Conservation (phyloP, 2,797 vertebrate genomes). For the Hypotaenidia philippensis region DNA sequence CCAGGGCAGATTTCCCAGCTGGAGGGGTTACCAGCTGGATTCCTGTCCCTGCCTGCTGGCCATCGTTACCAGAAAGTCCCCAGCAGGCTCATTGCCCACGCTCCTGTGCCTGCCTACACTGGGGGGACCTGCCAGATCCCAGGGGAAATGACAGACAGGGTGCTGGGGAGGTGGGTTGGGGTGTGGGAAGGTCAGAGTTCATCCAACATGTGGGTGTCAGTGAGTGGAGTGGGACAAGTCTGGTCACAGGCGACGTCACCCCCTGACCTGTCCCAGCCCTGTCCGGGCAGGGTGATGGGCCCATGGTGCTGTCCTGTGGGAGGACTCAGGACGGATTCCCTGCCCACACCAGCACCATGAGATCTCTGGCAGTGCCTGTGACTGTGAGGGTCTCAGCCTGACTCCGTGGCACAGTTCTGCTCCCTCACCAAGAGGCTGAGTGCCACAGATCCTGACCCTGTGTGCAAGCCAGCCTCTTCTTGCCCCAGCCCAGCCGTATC, state of each 20-base stretch:
- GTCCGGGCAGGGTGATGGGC: fast-evolving
- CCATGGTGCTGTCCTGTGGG: fast-evolving
- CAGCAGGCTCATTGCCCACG: not conserved
- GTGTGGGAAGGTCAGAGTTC: not conserved
- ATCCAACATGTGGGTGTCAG: not conserved
- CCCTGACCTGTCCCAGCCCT: not conserved
- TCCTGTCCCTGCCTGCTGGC: not conserved
- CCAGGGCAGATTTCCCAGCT: not conserved
- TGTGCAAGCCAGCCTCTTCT: not conserved
- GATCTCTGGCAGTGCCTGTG: not conserved
- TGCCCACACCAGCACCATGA: not conserved
- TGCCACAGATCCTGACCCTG: not conserved
- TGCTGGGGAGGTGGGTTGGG: not conserved
- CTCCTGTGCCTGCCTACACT: not conserved
- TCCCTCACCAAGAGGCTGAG: fast-evolving
- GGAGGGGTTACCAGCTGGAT: not conserved
- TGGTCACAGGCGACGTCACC: not conserved
- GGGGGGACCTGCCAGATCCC: fast-evolving
- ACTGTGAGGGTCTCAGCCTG: not conserved
- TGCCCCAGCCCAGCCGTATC: not conserved
- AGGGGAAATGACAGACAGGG: not conserved
- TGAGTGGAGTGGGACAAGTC: not conserved
- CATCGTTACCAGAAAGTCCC: not conserved
- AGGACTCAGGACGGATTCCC: not conserved
- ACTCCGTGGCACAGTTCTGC: fast-evolving